Evolutionary conservation across 2,797 vertebrate species (phyloP).

Genomic region (Acanthiza pusilla): DNA sequence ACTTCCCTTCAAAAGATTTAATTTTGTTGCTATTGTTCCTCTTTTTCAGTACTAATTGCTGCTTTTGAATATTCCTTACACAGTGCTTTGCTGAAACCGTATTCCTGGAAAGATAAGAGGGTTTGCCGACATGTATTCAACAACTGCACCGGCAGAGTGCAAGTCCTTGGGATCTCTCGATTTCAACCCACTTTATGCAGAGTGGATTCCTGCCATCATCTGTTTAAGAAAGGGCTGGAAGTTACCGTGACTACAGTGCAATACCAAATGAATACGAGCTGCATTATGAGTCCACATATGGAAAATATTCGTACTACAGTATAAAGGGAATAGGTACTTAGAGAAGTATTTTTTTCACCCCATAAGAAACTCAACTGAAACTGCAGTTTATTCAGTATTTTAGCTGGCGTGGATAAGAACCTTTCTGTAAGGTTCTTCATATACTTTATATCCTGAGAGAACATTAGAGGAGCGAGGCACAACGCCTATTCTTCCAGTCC

Average conservation of each 20-base stretch:
- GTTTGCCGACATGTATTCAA: not conserved
- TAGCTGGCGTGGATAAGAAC: not conserved
- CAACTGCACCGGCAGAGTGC: not conserved
- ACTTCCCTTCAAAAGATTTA: not conserved
- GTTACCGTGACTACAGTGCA: slow-evolving; percentile 7
- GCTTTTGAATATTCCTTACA: not conserved
- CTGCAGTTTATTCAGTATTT: not conserved
- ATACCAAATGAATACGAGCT: slow-evolving; percentile 10
- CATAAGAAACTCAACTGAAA: not conserved
- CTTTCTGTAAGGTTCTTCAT: not conserved
- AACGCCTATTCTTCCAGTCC: not conserved
- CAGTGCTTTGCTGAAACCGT: not conserved
- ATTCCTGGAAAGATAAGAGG: not conserved
- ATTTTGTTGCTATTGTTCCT: not conserved
- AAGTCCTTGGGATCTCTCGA: not conserved
- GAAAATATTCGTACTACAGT: not conserved
- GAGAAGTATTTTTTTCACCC: not conserved
- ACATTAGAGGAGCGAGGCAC: not conserved
- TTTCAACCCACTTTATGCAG: not conserved
- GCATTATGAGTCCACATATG: slow-evolving; percentile 17
- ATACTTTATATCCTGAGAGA: not conserved
- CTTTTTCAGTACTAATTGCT: not conserved
- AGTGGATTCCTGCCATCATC: not conserved
- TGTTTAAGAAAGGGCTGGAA: not conserved
- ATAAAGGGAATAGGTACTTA: not conserved